These are phyloP conservation scores for Aphelocoma californica DNA, from an alignment of 2,797 vertebrate species.

Conservation along the genomic window DNA sequence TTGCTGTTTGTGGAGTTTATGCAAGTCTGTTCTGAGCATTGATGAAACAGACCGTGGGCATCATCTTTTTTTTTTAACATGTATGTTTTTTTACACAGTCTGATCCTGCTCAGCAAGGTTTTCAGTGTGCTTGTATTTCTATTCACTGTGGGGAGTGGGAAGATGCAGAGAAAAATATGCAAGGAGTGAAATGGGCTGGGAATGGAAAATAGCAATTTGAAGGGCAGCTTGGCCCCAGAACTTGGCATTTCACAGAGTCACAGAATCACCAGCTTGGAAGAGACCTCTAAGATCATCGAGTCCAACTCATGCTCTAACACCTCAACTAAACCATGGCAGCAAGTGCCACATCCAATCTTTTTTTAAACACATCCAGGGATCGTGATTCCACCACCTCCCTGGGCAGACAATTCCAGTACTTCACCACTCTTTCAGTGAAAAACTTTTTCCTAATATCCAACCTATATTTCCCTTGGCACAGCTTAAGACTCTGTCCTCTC, in stretches of 20 bases:
- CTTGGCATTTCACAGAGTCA: not conserved
- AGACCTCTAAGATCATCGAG: too few species aligned
- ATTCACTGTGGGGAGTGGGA: not conserved
- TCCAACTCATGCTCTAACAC: too few species aligned
- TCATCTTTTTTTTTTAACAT: not conserved
- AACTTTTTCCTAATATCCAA: too few species aligned
- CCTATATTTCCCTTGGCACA: too few species aligned
- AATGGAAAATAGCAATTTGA: not conserved
- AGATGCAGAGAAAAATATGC: not conserved
- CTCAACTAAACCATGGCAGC: too few species aligned
- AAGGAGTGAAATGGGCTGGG: not conserved
- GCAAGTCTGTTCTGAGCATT: not conserved
- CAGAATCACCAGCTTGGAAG: too few species aligned
- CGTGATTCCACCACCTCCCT: too few species aligned
- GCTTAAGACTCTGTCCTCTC: too few species aligned
- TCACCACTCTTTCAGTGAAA: too few species aligned
- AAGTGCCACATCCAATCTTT: too few species aligned
- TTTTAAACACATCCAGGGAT: too few species aligned
- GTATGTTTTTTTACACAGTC: not conserved
- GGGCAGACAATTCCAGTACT: too few species aligned
- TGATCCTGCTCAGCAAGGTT: conserved; percentile 3
- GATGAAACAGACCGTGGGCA: not conserved
- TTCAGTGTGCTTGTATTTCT: not conserved
- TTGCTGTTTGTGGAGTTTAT: not conserved
- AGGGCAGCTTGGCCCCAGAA: not conserved